Evolutionary conservation across 1,140 invertebrate genomes (phyloP), one percentile per base, ranked within the genome.

Genomic region (Pseudobourletiella spinata): DNA sequence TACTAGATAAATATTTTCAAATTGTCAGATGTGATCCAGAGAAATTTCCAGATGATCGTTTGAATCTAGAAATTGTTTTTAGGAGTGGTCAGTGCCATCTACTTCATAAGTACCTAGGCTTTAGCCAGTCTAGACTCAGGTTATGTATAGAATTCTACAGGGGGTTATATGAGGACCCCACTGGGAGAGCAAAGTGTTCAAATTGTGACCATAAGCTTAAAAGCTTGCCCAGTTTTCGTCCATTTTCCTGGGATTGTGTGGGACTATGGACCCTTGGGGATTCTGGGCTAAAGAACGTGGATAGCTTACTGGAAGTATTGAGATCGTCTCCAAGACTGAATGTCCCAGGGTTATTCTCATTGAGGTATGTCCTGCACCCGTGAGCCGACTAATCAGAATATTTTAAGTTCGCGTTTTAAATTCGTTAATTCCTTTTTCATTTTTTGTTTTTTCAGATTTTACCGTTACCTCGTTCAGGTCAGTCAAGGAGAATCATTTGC

Each of bases 41-140:
- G 4, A 8, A 3, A 6, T 18, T 11, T 8, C n/a, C 24, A 26
- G 50, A 52, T 52, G 50, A 52, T 18, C 25, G 3, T 14, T 6
- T 52, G 18, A 3, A 29, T 11, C 18, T 55, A 11, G 30, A 55
- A 35, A 55, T 55, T 25, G 25, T 55, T 55, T 39, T 55, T 3
- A 11, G 52, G 26, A 55, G 28, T 35, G 52, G 52, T 24, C 20
- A 51, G 25, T 51, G 48, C 24, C 20, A 51, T 51, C 28, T 51
- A 25, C 28, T 51, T 3, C 48, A 51, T 15, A 51, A 51, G n/a
- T 51, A 25, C 28, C 48, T 26, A n/a, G n/a, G n/a, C 4, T 51
- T 51, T 51, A 26, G 28, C 28, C 4, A 6, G 2, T 3, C 3
- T 8, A 14, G 48, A 51, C 48, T 51, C 15, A 6, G 22, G 6